Evolutionary conservation across 1,140 invertebrate species (phyloP), one percentile per base, ranked within the genome.

Genomic region (Heliconius hermathena): DNA sequence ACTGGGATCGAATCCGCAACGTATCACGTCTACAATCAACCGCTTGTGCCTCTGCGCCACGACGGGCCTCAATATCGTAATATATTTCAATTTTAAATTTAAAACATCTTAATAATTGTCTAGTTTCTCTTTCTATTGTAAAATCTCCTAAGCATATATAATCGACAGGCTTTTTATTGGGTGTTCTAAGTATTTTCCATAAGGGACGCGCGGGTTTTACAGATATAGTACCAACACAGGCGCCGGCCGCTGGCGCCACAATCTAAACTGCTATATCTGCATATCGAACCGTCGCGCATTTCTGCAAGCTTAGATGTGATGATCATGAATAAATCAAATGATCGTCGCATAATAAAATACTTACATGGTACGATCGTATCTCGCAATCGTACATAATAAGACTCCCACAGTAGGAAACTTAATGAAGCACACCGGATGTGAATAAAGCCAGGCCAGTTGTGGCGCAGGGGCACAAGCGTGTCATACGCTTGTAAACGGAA

Each of bases 291-390:
- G 85, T 78, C 84, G 74, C 77, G 83, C 82, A 82, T 86, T 89
- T 85, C 88, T 85, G 77, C 77, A 46, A 79, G 80, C 74, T 81
- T 83, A 87, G 84, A 87, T 82, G 79, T 70, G 60, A 79, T 78
- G 77, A 85, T 83, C 86, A 87, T 90, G 90, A 88, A 90, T 90
- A 90, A 89, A 87, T 86, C 87, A 89, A 86, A 57, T 82, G 78
- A 84, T 84, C 74, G 74, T 79, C 74, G 84, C 81, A 84, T 86
- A 86, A 79, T 79, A 82, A 83, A 78, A 74, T 52, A 83, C 79
- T 78, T 78, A 83, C 79, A 78, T 76, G 76, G 82, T 78, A 82
- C 57, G 74, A 78, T 82, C 73, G 49, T 78, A 78, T 79, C 82
- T 78, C 13, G 33, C 49, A 76, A 66, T 71, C 76, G 78, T 74